Conservation (phyloP, 2,113 vertebrate species). For the Cettia cetti region DNA sequence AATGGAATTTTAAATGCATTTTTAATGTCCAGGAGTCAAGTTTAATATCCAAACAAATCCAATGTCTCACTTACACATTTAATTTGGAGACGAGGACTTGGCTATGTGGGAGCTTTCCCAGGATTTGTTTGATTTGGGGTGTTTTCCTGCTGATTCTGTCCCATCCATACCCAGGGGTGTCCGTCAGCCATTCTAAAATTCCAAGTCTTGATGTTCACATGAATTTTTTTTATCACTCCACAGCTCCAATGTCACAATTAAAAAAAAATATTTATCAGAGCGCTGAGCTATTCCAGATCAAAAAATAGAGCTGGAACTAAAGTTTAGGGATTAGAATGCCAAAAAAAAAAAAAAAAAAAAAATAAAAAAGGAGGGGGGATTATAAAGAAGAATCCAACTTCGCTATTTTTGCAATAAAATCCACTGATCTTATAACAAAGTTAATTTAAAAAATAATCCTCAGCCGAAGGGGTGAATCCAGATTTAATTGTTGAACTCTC, state of each 20-base stretch:
- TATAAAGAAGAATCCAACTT: not conserved
- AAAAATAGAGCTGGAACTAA: not conserved
- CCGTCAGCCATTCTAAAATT: not conserved
- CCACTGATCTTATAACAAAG: not conserved
- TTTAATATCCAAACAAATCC: not conserved
- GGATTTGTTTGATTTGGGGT: not conserved
- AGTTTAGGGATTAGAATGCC: not conserved
- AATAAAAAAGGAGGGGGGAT: not conserved
- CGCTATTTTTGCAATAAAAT: not conserved
- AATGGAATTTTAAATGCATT: not conserved
- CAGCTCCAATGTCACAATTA: not conserved
- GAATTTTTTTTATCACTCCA: not conserved
- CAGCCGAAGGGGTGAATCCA: not conserved
- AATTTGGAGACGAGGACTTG: not conserved
- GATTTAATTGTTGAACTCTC: not conserved
- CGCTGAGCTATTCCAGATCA: not conserved
- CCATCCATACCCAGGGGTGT: fast-evolving
- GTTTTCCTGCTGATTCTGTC: not conserved
- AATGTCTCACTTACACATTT: not conserved
- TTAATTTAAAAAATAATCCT: not conserved
- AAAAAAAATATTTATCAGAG: not conserved
- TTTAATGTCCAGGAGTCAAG: constrained; percentile 18
- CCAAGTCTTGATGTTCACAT: not conserved
- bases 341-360: not conserved
- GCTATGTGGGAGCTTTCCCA: not conserved